phyloP scores from a whole-genome alignment of 2,113 vertebrate genomes.

The Rana temporaria region DNA sequence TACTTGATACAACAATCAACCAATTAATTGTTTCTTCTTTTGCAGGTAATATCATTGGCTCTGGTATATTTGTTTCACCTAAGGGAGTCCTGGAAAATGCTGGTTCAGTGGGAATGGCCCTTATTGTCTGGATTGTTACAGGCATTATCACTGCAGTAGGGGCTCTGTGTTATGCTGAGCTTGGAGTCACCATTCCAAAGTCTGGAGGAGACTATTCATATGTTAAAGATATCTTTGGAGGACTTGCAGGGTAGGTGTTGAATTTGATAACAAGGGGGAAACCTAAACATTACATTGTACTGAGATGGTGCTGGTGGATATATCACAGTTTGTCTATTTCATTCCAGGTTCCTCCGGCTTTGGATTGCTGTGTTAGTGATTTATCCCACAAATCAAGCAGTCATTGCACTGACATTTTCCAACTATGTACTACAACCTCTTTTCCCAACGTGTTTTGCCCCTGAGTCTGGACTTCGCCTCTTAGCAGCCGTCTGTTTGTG shows the following conservation, averaged over 20 bases:
- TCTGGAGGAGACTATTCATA: conserved; percentile 93
- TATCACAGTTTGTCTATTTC: not conserved
- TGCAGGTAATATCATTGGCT: conserved; percentile 91
- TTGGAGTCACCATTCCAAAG: conserved; percentile 92
- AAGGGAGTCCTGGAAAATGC: conserved; percentile 92
- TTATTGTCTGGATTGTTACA: conserved; percentile 89
- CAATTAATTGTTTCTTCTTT: conserved; percentile 2
- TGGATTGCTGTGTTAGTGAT: conserved; percentile 94
- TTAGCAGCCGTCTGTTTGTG: conserved; percentile 86
- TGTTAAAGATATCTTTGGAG: conserved; percentile 92
- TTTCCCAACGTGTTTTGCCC: conserved; percentile 87
- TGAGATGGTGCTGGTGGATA: not conserved
- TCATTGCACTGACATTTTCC: conserved; percentile 91
- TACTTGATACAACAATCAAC: not conserved
- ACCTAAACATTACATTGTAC: not conserved
- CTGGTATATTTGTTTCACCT: conserved; percentile 91
- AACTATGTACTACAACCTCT: conserved; percentile 92
- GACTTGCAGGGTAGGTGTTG: conserved; percentile 84
- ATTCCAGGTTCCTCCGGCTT: conserved; percentile 82
- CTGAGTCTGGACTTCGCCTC: conserved; percentile 83
- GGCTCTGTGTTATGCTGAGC: conserved; percentile 89
- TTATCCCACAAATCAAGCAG: conserved; percentile 93
- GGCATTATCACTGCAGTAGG: conserved; percentile 90
- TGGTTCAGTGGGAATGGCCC: conserved; percentile 86
- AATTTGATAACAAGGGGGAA: not conserved